These are phyloP conservation scores for crab-eating macaque (Macaca fascicularis) DNA, from an alignment of 2,113 vertebrate species.

Conservation along the genomic window DNA sequence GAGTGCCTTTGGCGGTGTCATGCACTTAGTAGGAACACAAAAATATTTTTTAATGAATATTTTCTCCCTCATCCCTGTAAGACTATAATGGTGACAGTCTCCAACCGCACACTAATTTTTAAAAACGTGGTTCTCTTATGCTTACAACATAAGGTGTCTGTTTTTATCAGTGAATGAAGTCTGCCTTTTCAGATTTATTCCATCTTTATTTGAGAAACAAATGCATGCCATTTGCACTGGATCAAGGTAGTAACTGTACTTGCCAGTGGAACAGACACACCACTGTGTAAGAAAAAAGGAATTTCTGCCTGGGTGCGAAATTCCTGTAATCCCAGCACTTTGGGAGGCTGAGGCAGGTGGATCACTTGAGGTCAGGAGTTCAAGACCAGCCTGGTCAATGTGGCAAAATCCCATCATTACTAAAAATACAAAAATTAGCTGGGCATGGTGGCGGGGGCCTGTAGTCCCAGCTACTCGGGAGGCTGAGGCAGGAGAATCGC, in stretches of 20 bases:
- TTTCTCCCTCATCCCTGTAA: neutral
- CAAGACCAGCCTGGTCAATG: too few relatives aligned
- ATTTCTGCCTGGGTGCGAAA: neutral
- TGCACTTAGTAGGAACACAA: neutral
- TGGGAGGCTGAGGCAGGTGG: too few relatives aligned
- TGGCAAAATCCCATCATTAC: too few relatives aligned
- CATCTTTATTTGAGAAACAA: neutral
- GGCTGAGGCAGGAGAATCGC: too few relatives aligned
- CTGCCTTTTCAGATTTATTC: neutral
- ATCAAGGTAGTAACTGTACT: neutral
- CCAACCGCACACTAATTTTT: neutral
- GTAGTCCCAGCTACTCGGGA: too few relatives aligned
- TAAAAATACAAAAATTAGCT: too few relatives aligned
- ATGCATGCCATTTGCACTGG: neutral
- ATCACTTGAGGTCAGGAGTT: too few relatives aligned
- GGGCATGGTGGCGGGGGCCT: too few relatives aligned
- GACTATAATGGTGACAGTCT: neutral
- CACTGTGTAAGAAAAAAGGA: constrained; percentile 14
- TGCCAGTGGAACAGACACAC: neutral
- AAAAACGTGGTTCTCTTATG: neutral
- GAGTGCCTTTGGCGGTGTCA: neutral
- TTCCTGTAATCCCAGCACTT: too few relatives aligned
- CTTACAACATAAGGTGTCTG: neutral
- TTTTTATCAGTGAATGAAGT: neutral
- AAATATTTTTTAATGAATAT: neutral